Conservation (phyloP, 2,888 invertebrate species). For the Lacanobia oleracea region DNA sequence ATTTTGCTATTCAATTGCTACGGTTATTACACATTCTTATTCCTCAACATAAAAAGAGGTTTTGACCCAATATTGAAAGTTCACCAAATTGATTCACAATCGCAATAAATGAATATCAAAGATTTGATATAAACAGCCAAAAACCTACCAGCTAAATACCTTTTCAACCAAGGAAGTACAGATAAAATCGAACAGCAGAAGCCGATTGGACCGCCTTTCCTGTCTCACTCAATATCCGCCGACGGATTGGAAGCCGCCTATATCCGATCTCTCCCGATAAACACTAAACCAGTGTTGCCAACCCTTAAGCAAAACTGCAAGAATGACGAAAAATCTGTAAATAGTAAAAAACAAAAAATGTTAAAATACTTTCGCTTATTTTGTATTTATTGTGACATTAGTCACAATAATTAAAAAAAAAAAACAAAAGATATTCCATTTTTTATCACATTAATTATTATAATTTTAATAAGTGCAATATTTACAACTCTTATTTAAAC, state of each 20-base stretch:
- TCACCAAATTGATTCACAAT: conserved; percentile 1
- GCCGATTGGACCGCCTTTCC: conserved; percentile 37
- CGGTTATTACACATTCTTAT: too few relatives aligned
- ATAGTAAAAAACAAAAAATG: too few relatives aligned
- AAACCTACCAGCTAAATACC: conserved; percentile 6
- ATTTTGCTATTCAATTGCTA: too few relatives aligned
- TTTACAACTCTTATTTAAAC: too few relatives aligned
- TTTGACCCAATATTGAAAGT: neutral
- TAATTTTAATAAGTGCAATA: too few relatives aligned
- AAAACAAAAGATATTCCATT: too few relatives aligned
- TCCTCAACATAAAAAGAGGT: too few relatives aligned
- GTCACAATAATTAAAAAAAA: too few relatives aligned
- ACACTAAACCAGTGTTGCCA: conserved; percentile 17
- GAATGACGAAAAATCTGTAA: too few relatives aligned
- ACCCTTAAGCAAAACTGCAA: neutral
- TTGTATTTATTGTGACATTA: too few relatives aligned
- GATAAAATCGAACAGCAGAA: conserved; percentile 32
- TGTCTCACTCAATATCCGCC: conserved; percentile 56
- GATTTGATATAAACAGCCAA: conserved; percentile 6
- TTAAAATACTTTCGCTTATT: too few relatives aligned
- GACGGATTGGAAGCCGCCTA: conserved; percentile 51
- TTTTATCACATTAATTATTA: too few relatives aligned
- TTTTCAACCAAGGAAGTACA: conserved; percentile 15
- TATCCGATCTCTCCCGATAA: conserved; percentile 57
- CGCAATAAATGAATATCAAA: neutral